Evolutionary conservation across 2,797 vertebrate genomes (phyloP), one percentile per base, ranked within the genome.

Genomic region (Acanthis flammea): DNA sequence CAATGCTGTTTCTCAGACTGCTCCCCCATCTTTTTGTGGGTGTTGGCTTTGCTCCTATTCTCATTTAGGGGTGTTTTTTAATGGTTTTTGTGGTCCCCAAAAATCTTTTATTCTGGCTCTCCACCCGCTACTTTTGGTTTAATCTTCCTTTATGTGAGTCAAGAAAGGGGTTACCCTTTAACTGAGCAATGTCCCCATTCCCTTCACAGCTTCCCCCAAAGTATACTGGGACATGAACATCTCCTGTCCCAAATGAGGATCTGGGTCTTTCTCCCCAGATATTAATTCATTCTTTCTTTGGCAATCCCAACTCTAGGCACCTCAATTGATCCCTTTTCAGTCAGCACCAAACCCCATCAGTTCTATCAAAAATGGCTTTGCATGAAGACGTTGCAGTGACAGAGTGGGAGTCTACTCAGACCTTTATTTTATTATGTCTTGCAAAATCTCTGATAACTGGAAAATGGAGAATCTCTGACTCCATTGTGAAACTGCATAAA

Each of bases 401-500:
- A 67, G 44, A 42, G 67, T 84, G 53, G 67, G 48, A 89, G 53
- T 67, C 78, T 82, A 4, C 31, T 85, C 74, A 88, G 45, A 44
- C 68, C 73, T 94, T 58, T 41, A 47, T 53, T 94, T 82, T 83
- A 48, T 88, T 90, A 47, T 23, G 48, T 72, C 57, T 86, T 93
- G 19, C 51, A 85, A 93, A 81, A 65, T 37, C 68, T 77, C 70
- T 85, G 90, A 82, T 91, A 93, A 90, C 19, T 67, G 78, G 58
- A 67, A 86, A 71, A 84, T 25, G 39, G 71, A 83, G 39, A 51
- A 80, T 90, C 76, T 74, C 61, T 74, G 53, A 60, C 53, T 71
- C 27, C 35, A 61, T 91, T 91, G 66, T 94, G 88, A 94, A 94
- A 92, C 78, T 50, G 67, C 60, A 72, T 87, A 96, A 95, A 96